phyloP scores from a whole-genome alignment of 2,888 invertebrate species.

The Parapristionchus giblindavisi region DNA sequence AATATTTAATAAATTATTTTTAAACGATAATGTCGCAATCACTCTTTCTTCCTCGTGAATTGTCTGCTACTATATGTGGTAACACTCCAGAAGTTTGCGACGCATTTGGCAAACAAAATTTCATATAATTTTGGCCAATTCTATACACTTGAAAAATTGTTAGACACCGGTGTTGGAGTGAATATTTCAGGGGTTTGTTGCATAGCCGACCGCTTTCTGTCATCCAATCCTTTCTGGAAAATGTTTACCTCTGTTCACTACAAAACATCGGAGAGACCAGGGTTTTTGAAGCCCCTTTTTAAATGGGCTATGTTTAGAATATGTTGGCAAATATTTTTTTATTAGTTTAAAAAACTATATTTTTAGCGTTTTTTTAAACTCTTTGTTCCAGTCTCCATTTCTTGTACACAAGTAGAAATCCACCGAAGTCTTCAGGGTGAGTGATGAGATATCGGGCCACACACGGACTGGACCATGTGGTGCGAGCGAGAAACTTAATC shows the following conservation, averaged over 20 bases:
- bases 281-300: too few relatives aligned
- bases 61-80: too few relatives aligned
- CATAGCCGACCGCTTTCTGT: not conserved
- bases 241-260: not conserved
- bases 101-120: too few relatives aligned
- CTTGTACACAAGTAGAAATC: conserved; percentile 27
- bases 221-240: conserved; percentile 21
- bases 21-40: too few relatives aligned
- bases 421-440: conserved; percentile 26
- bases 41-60: too few relatives aligned
- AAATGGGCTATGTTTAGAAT: too few relatives aligned
- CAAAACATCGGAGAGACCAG: too few relatives aligned
- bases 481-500: conserved; percentile 3
- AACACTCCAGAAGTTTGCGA: too few relatives aligned
- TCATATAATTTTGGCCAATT: too few relatives aligned
- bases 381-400: not conserved
- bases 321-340: too few relatives aligned
- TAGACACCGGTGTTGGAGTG: conserved; percentile 33
- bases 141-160: too few relatives aligned
- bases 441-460: not conserved
- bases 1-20: too few relatives aligned
- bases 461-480: not conserved
- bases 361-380: conserved; percentile 2
- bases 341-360: not conserved
- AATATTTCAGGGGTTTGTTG: conserved; percentile 6